These are phyloP conservation scores for Brotula barbata DNA, from an alignment of 2,797 vertebrate species.

Conservation along the genomic window DNA sequence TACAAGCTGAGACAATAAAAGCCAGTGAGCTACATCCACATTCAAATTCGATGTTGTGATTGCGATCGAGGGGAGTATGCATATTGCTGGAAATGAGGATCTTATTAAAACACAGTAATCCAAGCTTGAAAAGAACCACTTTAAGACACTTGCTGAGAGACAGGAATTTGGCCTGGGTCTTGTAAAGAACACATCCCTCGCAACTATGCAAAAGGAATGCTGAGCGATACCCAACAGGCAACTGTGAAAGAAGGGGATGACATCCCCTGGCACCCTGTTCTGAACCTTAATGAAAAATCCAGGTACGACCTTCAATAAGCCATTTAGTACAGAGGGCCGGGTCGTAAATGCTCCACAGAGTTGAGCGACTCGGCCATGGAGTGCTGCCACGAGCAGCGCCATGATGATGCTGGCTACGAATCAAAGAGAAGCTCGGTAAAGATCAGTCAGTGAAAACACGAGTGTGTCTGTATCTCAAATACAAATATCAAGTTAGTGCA, in stretches of 20 bases:
- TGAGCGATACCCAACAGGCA: conserved; percentile 49
- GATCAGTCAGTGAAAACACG: conserved; percentile 41
- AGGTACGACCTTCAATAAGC: conserved; percentile 37
- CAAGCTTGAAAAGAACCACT: conserved; percentile 23
- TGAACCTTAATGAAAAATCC: conserved; percentile 40
- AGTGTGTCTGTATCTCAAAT: conserved; percentile 6
- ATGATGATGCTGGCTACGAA: conserved; percentile 38
- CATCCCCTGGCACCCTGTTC: conserved; percentile 5
- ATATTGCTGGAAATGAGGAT: background rate
- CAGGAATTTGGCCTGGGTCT: conserved; percentile 45
- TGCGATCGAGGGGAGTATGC: too few relatives aligned
- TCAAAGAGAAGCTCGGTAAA: conserved; percentile 32
- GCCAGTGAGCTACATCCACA: too few relatives aligned
- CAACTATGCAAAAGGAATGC: conserved; percentile 55
- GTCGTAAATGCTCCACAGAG: conserved; percentile 34
- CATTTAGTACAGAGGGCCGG: conserved; percentile 32
- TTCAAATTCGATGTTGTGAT: background rate
- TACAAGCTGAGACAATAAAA: too few relatives aligned
- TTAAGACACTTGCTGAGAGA: conserved; percentile 52
- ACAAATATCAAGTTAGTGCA: conserved; percentile 29
- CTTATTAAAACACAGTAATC: conserved; percentile 7
- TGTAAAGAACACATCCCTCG: conserved; percentile 32
- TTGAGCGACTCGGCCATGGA: conserved; percentile 14
- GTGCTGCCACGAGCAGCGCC: background rate
- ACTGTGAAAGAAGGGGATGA: conserved; percentile 22